Evolutionary conservation across 2,888 invertebrate genomes (phyloP).

Genomic region (Leistus spinibarbis): DNA sequence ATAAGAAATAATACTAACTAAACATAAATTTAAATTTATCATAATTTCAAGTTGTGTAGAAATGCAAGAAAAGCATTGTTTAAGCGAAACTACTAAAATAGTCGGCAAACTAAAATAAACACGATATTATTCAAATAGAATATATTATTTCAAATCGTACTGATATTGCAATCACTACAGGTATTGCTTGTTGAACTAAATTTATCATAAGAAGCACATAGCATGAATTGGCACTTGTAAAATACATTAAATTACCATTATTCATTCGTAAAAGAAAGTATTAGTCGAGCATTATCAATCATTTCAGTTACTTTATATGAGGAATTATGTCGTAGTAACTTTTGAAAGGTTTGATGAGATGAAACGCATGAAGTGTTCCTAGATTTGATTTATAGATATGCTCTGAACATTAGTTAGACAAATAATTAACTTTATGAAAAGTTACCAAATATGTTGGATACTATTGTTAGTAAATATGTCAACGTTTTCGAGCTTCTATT

Average conservation of each 20-base stretch:
- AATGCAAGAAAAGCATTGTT: too few species aligned
- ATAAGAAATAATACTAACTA: too few species aligned
- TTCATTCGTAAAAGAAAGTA: not conserved
- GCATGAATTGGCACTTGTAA: slow-evolving; percentile 23
- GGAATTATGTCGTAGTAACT: not conserved
- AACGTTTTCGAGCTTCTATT: too few species aligned
- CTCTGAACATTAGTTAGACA: slow-evolving; percentile 1
- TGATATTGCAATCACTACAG: not conserved
- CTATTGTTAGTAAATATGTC: too few species aligned
- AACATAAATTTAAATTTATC: too few species aligned
- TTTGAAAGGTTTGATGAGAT: not conserved
- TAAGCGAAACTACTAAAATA: too few species aligned
- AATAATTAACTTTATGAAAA: not conserved
- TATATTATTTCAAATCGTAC: too few species aligned
- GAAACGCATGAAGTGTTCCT: not conserved
- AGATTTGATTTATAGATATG: slow-evolving; percentile 2
- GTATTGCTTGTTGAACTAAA: not conserved
- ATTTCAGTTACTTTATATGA: not conserved
- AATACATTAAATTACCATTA: too few species aligned
- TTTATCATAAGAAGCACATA: not conserved
- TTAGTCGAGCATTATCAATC: not conserved
- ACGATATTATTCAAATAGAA: too few species aligned
- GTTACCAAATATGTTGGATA: too few species aligned
- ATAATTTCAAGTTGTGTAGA: too few species aligned
- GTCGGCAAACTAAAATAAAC: too few species aligned